Evolutionary conservation across 2,888 invertebrate species (phyloP), one percentile per base, ranked within the genome.

Genomic region (Empis livida): DNA sequence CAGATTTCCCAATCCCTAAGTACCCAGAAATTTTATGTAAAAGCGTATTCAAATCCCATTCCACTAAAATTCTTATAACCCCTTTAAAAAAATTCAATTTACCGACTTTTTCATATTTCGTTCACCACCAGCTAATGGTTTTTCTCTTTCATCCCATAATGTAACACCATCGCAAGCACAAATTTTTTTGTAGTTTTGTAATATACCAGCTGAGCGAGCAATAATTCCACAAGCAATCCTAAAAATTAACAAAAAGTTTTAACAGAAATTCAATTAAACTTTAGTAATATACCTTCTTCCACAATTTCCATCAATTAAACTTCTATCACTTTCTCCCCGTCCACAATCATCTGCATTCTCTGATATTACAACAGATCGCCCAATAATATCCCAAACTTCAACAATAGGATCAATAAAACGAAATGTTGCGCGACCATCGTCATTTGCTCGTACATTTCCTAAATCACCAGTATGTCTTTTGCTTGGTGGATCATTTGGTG

Each of bases 151-250:
- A 62, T 93, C 89, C 93, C 93, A 93, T 10, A 93, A 74, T 0
- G 86, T 81, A 0, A 87, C 77, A 0, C 93, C 93, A 72, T 91
- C 91, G 68, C 93, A 93, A 2, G 86, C 84, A 69, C 93, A 93
- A 46, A 93, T 82, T 11, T 82, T 79, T 61, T 93, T 93, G 2
- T 82, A 78, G 63, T 93, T 93, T 65, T 90, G 78, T 61, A 89
- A 84, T 10, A 93, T 71, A 1, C 91, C 90, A 0, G 93, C 86
- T 0, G 92, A 87, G 31, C 92, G 75, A 0, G 92, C 92, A 55
- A 93, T 89, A 10, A 93, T 80, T 0, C 92, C 93, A 65, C 90
- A 92, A 0, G 84, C 83, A 43, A 89, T 64, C 49, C 87, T 86
- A 66, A 5, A 50, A 49, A 44, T 27, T 27, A 6, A 27, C 23